Evolutionary conservation across 2,888 invertebrate species (phyloP), one percentile per base, ranked within the genome.

Genomic region (Drosophila paucipuncta): DNA sequence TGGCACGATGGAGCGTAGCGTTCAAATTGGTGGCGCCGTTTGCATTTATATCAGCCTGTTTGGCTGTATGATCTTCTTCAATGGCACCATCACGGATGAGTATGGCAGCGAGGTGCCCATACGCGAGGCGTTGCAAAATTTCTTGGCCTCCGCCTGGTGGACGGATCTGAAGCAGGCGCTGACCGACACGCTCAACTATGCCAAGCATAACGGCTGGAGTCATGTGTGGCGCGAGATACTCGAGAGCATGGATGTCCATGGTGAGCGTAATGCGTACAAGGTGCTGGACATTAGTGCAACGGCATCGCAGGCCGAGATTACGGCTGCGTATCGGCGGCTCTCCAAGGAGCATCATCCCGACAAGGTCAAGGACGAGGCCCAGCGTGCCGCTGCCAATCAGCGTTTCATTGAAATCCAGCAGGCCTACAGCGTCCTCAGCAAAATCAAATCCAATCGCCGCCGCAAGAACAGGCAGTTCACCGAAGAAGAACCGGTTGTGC

Each of bases 351-450:
- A 96, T 94, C 99, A 99, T 93, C 99, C 99, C 0, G 99, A 99
- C 91, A 98, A 97, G 92, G 96, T 97, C 7, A 97, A 97, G 91
- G 97, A 97, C 75, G 95, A 94, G 4, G 93, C 94, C 1, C 95
- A 95, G 68, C 95, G 97, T 50, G 93, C 94, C 4, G 94, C 94
- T 2, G 98, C 98, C 0, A 97, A 98, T 91, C 96, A 97, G 80
- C 96, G 95, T 62, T 99, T 99, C 92, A 97, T 98, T 95, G 97
- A 98, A 89, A 97, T 98, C 74, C 98, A 98, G 89, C 96, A 97
- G 91, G 98, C 99, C 0, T 99, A 98, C 92, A 98, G 97, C 91
- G 96, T 97, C 52, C 94, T 98, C 0, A 97, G 97, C 11, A 97
- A 96, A 83, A 97, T 97, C 81, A 97, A 97, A 91, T 95, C 95